phyloP scores from a whole-genome alignment of 2,888 invertebrate species.

The Eilema sororculum region DNA sequence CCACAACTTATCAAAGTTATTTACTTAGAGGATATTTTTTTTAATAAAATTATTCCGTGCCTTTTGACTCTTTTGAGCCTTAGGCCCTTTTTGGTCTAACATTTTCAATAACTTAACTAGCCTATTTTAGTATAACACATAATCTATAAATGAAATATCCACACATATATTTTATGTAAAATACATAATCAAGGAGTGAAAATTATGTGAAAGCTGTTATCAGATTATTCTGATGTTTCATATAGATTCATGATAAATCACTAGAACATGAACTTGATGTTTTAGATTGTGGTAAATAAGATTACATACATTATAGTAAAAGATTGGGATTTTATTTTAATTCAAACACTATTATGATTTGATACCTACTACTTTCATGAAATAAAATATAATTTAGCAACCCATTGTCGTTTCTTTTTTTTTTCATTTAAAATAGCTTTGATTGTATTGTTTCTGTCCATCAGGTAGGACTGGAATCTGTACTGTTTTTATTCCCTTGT shows the following conservation, averaged over 20 bases:
- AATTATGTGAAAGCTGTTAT: constrained; percentile 10
- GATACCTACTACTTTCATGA: neutral
- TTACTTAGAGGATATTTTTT: too few relatives aligned
- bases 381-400: neutral
- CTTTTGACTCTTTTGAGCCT: too few relatives aligned
- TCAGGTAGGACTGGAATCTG: too few relatives aligned
- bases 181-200: neutral
- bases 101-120: neutral
- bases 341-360: neutral
- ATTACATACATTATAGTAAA: neutral
- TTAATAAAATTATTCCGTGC: too few relatives aligned
- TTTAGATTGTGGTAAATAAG: neutral
- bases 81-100: too few relatives aligned
- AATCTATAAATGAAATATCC: too few relatives aligned
- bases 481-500: too few relatives aligned
- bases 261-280: neutral
- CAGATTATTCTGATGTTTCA: constrained; percentile 11
- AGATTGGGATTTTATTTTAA: neutral
- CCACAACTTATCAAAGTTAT: too few relatives aligned
- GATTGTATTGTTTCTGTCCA: too few relatives aligned
- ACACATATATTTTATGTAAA: too few relatives aligned
- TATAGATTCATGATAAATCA: neutral
- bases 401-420: neutral
- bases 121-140: too few relatives aligned
- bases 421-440: too few relatives aligned